These are phyloP conservation scores for Sarcophaga carnaria DNA, from an alignment of 2,888 invertebrate species.

Conservation along the genomic window DNA sequence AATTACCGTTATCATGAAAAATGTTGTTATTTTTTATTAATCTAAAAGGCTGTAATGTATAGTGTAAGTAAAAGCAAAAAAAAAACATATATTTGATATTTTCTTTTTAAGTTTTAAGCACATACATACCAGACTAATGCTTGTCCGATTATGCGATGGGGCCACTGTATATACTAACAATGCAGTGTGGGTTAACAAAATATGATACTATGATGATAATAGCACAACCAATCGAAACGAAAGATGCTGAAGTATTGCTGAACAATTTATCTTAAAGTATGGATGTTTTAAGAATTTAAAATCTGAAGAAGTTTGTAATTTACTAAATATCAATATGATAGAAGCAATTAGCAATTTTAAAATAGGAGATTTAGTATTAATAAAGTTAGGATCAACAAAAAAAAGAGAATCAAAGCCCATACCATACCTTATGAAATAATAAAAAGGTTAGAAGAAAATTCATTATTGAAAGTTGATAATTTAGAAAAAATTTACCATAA, in stretches of 20 bases:
- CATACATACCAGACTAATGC: too few relatives aligned
- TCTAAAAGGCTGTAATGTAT: too few relatives aligned
- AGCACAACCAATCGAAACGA: conserved; percentile 46
- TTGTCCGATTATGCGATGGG: too few relatives aligned
- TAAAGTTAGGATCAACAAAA: conserved; percentile 23
- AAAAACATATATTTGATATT: too few relatives aligned
- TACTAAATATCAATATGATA: conserved; percentile 6
- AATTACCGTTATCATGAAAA: too few relatives aligned
- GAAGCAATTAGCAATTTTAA: not conserved
- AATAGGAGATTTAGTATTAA: conserved; percentile 24
- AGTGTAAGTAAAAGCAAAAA: too few relatives aligned
- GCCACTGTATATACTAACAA: conserved; percentile 44
- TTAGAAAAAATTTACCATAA: conserved; percentile 20
- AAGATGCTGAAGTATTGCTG: conserved; percentile 25
- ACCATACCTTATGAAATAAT: not conserved
- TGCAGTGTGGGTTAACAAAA: conserved; percentile 39
- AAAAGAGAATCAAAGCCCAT: conserved; percentile 25
- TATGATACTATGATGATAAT: conserved; percentile 11
- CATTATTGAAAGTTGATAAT: not conserved
- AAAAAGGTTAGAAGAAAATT: not conserved
- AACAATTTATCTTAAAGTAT: conserved; percentile 28
- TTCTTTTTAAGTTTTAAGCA: conserved; percentile 39
- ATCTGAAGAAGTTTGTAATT: conserved; percentile 45
- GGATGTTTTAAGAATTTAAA: conserved; percentile 43
- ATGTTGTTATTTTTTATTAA: too few relatives aligned